These are phyloP conservation scores for Sicus ferrugineus DNA, from an alignment of 2,888 invertebrate species.

Conservation along the genomic window DNA sequence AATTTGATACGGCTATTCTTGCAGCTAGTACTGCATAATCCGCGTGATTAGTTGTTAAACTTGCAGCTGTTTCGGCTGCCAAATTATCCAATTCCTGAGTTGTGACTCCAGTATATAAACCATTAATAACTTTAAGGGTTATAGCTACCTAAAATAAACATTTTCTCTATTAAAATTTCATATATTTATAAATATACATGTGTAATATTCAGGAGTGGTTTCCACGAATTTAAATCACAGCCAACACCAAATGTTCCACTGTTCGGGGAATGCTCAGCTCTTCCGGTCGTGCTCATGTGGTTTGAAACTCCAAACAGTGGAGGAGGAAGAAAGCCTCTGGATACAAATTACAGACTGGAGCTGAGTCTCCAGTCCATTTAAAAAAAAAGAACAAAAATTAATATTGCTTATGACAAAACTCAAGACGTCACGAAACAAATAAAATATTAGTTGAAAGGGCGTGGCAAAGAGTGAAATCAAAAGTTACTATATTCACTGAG, in stretches of 20 bases:
- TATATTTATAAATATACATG: background rate
- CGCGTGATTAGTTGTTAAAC: conserved; percentile 96
- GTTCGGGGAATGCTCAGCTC: background rate
- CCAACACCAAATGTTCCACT: background rate
- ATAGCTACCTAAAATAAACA: conserved; percentile 74
- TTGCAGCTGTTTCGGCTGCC: conserved; percentile 98
- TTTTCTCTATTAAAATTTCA: background rate
- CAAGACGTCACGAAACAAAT: too few species aligned
- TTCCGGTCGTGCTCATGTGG: background rate
- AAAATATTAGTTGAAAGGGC: too few species aligned
- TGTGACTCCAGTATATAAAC: conserved; percentile 94
- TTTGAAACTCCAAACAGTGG: background rate
- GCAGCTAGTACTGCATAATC: conserved; percentile 93
- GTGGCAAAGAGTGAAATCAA: too few species aligned
- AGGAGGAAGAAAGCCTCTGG: too few species aligned
- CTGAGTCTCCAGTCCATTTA: too few species aligned
- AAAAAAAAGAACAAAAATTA: too few species aligned
- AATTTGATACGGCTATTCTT: conserved; percentile 93
- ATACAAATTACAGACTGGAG: too few species aligned
- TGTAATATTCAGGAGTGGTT: too few species aligned
- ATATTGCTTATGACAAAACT: too few species aligned
- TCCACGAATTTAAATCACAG: background rate
- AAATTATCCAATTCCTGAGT: conserved; percentile 97
- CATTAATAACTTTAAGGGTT: conserved; percentile 91
- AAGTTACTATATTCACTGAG: too few species aligned